These are phyloP conservation scores for Sminthurides aquaticus DNA, from an alignment of 2,888 invertebrate species.

Conservation along the genomic window DNA sequence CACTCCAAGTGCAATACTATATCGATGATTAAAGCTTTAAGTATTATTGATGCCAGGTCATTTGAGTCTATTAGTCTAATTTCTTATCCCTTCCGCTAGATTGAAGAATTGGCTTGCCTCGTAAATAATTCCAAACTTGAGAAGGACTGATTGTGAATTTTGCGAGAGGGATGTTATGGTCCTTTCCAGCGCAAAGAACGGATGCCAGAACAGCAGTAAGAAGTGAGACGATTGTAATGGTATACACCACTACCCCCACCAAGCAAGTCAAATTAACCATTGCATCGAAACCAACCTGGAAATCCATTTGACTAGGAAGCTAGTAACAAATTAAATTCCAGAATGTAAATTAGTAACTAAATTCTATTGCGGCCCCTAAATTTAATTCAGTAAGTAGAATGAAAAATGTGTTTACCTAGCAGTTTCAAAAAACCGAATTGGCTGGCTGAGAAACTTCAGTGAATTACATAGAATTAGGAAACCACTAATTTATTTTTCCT, in stretches of 20 bases:
- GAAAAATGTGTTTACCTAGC: no score
- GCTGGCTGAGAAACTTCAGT: no score
- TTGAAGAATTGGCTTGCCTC: neutral
- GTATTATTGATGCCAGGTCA: neutral
- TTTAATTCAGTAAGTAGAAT: no score
- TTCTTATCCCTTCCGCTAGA: neutral
- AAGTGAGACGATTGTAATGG: conserved; percentile 7
- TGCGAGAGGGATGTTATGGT: conserved; percentile 7
- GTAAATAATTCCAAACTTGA: neutral
- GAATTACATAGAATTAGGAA: no score
- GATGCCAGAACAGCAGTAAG: conserved; percentile 10
- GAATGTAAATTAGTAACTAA: no score
- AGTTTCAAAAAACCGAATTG: no score
- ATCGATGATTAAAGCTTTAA: no score
- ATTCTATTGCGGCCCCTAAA: no score
- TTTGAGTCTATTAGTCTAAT: neutral
- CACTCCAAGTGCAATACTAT: no score
- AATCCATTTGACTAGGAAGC: no score
- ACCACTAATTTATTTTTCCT: no score
- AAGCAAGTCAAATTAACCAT: conserved; percentile 10
- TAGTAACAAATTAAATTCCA: no score
- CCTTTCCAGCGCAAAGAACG: conserved; percentile 12
- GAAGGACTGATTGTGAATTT: conserved; percentile 6
- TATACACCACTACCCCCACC: conserved; percentile 9
- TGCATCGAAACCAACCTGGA: neutral